Percentiles rank a stretch among this genome's conserved stretches.
Conservation (phyloP, 2,888 invertebrate genomes). For the Parnassius glacialis region DNA sequence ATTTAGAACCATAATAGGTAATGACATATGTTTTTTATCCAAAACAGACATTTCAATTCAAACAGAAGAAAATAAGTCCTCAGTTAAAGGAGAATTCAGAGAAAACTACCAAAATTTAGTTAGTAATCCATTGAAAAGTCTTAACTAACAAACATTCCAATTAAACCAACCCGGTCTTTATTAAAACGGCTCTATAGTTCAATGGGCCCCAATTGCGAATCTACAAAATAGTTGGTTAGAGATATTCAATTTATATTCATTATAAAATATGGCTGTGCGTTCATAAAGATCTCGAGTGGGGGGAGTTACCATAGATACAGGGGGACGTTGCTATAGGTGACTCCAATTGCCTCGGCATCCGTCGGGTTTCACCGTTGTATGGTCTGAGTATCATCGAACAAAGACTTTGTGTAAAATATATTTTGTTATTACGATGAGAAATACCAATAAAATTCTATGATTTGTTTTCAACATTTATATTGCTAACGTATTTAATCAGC, state of each 20-base stretch:
- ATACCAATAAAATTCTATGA: neutral
- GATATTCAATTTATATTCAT: conserved; percentile 53
- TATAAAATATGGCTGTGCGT: conserved; percentile 53
- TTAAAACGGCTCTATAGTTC: conserved; percentile 38
- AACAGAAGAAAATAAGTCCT: conserved; percentile 18
- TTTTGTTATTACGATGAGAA: conserved; percentile 6
- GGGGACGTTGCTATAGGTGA: conserved; percentile 67
- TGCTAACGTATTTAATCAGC: too few species aligned
- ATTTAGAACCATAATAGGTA: too few species aligned
- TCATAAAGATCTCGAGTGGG: conserved; percentile 61
- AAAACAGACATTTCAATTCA: conserved; percentile 8
- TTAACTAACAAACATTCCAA: conserved; percentile 36
- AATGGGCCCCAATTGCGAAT: conserved; percentile 44
- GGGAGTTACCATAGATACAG: conserved; percentile 62
- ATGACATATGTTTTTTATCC: neutral
- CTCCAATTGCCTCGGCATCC: conserved; percentile 61
- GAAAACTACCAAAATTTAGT: conserved; percentile 25
- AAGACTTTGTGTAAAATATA: conserved; percentile 14
- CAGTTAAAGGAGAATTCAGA: conserved; percentile 19
- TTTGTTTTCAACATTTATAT: too few species aligned
- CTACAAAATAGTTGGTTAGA: conserved; percentile 49
- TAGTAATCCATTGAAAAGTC: conserved; percentile 32
- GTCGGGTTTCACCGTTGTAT: conserved; percentile 36
- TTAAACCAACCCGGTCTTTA: conserved; percentile 38
- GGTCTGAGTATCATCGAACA: conserved; percentile 32